Evolutionary conservation across 2,797 vertebrate species (phyloP).

Genomic region (Clarias laeviceps): DNA sequence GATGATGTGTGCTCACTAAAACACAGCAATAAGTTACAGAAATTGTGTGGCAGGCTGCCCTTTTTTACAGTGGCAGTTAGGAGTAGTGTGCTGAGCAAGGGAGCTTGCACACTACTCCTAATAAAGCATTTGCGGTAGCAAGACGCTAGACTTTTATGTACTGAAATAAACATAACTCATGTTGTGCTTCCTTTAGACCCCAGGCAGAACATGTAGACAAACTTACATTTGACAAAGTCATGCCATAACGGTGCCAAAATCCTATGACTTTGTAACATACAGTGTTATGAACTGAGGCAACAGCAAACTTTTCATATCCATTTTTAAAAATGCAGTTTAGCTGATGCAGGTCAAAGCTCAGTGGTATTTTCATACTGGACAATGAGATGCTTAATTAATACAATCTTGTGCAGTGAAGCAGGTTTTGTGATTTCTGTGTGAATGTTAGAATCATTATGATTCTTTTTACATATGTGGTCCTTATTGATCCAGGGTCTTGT

Average conservation of each 20-base stretch:
- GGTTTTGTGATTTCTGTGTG: not conserved
- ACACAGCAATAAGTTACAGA: conserved; percentile 36
- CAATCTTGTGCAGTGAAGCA: not conserved
- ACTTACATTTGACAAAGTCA: conserved; percentile 12
- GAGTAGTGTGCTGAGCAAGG: not conserved
- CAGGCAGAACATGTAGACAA: conserved; percentile 37
- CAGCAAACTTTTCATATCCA: conserved; percentile 12
- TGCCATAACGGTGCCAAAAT: conserved; percentile 65
- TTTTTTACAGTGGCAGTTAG: not conserved
- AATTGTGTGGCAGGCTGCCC: not conserved
- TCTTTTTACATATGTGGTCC: not conserved
- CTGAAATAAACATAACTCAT: not conserved
- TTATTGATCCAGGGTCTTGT: conserved; percentile 2
- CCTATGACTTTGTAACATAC: conserved; percentile 21
- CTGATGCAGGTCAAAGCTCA: not conserved
- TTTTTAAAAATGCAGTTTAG: conserved; percentile 16
- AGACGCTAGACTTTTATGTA: not conserved
- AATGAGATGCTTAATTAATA: conserved; percentile 12
- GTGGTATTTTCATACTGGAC: conserved; percentile 26
- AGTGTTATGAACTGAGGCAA: conserved; percentile 18
- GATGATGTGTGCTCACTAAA: not conserved
- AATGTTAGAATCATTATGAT: not conserved
- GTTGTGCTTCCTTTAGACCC: conserved; percentile 40
- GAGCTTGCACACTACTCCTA: not conserved
- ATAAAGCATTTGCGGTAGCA: conserved; percentile 6